A percentile compares a stretch with the other conserved stretches of the same genome.
Evolutionary conservation across 2,113 vertebrate genomes (phyloP).

Genomic region (Melanerpes aurifrons): DNA sequence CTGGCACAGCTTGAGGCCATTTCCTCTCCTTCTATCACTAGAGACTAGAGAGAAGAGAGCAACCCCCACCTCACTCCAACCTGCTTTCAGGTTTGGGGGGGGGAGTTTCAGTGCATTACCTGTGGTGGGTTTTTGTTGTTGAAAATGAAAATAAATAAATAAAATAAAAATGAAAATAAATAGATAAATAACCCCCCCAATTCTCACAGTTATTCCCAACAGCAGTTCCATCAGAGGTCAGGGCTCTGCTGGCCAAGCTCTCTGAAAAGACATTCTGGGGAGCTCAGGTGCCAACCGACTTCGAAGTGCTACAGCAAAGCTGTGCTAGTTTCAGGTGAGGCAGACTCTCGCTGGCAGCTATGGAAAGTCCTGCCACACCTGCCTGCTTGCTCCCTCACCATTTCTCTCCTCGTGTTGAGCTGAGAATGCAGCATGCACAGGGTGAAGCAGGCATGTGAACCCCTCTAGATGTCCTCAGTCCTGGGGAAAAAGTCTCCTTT

Average conservation of each 20-base stretch:
- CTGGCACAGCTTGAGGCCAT: too few species aligned
- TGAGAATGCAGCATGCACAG: rapidly evolving
- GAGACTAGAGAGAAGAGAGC: too few species aligned
- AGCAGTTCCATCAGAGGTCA: neutral
- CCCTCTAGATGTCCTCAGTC: neutral
- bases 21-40: too few species aligned
- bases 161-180: too few species aligned
- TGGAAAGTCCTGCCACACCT: neutral
- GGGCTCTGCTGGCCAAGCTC: neutral
- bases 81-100: too few species aligned
- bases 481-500: neutral
- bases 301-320: slow-evolving; percentile 1
- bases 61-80: too few species aligned
- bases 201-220: neutral
- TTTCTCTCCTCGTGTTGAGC: neutral
- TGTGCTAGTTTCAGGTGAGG: neutral
- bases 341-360: neutral
- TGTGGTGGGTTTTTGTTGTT: too few species aligned
- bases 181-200: neutral
- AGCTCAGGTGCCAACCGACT: slow-evolving; percentile 32
- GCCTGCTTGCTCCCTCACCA: neutral
- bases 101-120: neutral
- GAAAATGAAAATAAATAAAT: too few species aligned
- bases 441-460: neutral
- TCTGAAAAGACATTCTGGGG: slow-evolving; percentile 47